Evolutionary conservation across 2,888 invertebrate species (phyloP), one percentile per base, ranked within the genome.

Genomic region (Horisme vitalbata): DNA sequence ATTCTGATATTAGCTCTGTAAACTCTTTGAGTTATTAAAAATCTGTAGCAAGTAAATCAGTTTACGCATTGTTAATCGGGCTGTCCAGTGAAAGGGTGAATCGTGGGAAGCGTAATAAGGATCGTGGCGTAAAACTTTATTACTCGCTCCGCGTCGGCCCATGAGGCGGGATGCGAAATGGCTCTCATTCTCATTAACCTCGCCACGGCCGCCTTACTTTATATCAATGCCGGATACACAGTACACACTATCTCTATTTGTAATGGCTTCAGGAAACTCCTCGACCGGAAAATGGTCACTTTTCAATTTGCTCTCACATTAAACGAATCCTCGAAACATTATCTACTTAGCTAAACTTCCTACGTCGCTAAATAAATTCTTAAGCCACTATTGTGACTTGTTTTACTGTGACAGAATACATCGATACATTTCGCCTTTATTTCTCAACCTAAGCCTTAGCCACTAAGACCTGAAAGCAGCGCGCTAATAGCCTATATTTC

Each of bases 121-220:
- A 76, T 78, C 71, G 71, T 73, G 71, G 75, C 77, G 75, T 79
- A 79, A 82, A 82, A 82, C 79, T 83, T 82, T 82, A 84, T 83
- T 81, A 79, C 73, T 61, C 66, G 74, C 68, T 72, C 66, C 69
- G 75, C 70, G 71, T 74, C 74, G 69, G 68, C 61, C 74, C 71
- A 68, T 68, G 68, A 71, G 68, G 64, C 71, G 75, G 75, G 76
- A 75, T 75, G 67, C 76, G 73, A 74, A 80, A 81, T 76, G 77
- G 76, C 77, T 73, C 72, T 72, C 78, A 75, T 83, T 80, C 75
- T 82, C 84, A 84, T 85, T 84, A 83, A 80, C 83, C 83, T 75
- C 75, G 72, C 71, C 75, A 65, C 65, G 63, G 65, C 67, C 59
- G 64, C 70, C 68, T 66, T 65, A 65, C 70, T 71, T 71, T 72